Conservation (phyloP, 1,140 invertebrate species). For the Drosophila truncata region DNA sequence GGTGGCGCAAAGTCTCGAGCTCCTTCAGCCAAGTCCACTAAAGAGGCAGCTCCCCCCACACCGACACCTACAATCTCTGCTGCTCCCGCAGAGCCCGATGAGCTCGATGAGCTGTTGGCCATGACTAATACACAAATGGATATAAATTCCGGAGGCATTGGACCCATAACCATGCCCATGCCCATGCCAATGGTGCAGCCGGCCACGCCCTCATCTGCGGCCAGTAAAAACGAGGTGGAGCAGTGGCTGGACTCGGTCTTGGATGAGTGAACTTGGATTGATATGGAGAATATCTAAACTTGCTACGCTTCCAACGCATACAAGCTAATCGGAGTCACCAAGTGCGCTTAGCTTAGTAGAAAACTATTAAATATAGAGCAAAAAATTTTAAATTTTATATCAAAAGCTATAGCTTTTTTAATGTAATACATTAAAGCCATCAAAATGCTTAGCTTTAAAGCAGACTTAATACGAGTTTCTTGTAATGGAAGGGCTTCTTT, state of each 20-base stretch:
- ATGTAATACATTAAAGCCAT: conserved; percentile 15
- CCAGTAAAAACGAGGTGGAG: conserved; percentile 77
- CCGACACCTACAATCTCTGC: neutral
- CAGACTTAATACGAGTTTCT: neutral
- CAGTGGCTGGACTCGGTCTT: conserved; percentile 81
- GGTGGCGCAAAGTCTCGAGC: conserved; percentile 32
- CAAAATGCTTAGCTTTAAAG: conserved; percentile 11
- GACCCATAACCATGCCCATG: conserved; percentile 35
- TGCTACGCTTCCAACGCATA: conserved; percentile 12
- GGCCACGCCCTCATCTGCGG: conserved; percentile 45
- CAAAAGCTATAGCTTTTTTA: conserved; percentile 4
- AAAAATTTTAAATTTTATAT: neutral
- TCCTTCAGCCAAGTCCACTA: conserved; percentile 40
- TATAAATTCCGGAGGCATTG: conserved; percentile 1
- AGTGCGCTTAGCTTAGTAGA: conserved; percentile 7
- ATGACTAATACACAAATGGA: conserved; percentile 53
- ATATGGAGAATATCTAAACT: neutral
- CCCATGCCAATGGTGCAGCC: conserved; percentile 49
- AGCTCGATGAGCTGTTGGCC: conserved; percentile 75
- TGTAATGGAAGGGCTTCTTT: neutral
- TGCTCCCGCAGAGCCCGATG: conserved; percentile 49
- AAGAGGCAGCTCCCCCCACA: neutral
- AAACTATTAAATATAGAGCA: neutral
- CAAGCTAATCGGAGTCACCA: conserved; percentile 3
- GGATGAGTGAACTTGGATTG: conserved; percentile 55